phyloP scores from a whole-genome alignment of 2,113 vertebrate species.

The Holacanthus passer region DNA sequence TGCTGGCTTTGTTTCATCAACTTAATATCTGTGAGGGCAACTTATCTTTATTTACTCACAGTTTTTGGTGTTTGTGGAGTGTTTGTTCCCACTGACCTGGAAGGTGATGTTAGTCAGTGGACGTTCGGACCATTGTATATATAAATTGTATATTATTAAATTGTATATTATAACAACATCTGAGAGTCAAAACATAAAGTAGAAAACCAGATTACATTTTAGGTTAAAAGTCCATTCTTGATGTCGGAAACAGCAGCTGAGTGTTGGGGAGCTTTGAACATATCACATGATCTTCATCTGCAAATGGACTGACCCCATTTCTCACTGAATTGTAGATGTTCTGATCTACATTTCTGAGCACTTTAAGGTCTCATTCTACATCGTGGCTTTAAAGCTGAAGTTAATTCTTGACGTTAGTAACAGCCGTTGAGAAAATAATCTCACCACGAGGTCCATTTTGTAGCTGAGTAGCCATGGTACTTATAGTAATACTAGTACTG shows the following conservation, averaged over 20 bases:
- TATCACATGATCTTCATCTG: not conserved
- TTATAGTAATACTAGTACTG: not conserved
- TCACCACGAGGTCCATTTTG: not conserved
- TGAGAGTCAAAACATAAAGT: not conserved
- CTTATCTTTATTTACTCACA: conserved; percentile 2
- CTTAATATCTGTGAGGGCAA: not conserved
- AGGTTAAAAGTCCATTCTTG: not conserved
- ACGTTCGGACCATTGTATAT: not conserved
- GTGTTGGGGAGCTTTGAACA: not conserved
- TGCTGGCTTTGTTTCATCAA: conserved; percentile 8
- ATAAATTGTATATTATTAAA: not conserved
- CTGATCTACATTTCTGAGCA: not conserved
- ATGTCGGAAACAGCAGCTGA: not conserved
- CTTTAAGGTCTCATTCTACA: not conserved
- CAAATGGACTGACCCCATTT: not conserved
- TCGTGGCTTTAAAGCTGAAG: not conserved
- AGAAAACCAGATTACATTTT: not conserved
- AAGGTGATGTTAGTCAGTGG: not conserved
- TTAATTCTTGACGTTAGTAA: not conserved
- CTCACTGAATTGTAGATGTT: not conserved
- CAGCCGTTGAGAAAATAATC: not conserved
- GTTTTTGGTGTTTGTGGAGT: not conserved
- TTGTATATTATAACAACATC: not conserved
- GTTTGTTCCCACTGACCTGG: not conserved
- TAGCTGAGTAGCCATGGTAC: not conserved